These are phyloP conservation scores for Caranx ignobilis DNA, from an alignment of 2,113 vertebrate genomes.

Conservation along the genomic window DNA sequence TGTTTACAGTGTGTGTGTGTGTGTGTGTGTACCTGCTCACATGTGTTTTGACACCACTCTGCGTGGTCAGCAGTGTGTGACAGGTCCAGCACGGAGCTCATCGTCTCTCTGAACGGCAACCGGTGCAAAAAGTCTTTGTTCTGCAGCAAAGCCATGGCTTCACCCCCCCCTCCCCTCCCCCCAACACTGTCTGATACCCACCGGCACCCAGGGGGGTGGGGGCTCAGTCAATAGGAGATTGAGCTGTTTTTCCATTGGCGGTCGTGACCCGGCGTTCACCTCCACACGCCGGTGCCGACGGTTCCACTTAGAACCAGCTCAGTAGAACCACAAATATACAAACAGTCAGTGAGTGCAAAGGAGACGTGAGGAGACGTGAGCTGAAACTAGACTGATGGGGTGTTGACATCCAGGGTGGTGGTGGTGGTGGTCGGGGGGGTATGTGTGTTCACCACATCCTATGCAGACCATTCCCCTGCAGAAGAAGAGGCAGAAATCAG, in stretches of 20 bases:
- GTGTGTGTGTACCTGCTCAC: neutral
- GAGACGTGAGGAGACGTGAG: neutral
- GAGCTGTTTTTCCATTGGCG: constrained; percentile 20
- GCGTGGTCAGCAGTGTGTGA: constrained; percentile 20
- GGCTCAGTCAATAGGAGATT: constrained; percentile 38
- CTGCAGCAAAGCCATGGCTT: constrained; percentile 40
- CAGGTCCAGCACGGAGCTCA: constrained; percentile 31
- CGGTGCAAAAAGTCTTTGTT: constrained; percentile 63
- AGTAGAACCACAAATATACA: constrained; percentile 37
- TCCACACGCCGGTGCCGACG: neutral
- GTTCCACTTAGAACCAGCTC: constrained; percentile 64
- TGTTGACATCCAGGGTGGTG: too few species aligned
- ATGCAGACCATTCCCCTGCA: constrained; percentile 60
- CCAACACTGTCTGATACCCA: constrained; percentile 25
- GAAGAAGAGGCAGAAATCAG: neutral
- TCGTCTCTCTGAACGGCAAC: constrained; percentile 25
- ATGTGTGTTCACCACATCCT: constrained; percentile 64
- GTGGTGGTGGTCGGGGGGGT: too few species aligned
- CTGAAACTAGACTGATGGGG: neutral
- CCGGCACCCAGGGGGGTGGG: neutral
- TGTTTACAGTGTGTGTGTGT: neutral
- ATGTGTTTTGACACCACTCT: neutral
- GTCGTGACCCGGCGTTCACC: neutral
- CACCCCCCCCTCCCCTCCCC: constrained; percentile 32
- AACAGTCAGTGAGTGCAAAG: constrained; percentile 34